phyloP scores from a whole-genome alignment of 2,797 vertebrate species.

The Cephalopachus bancanus region DNA sequence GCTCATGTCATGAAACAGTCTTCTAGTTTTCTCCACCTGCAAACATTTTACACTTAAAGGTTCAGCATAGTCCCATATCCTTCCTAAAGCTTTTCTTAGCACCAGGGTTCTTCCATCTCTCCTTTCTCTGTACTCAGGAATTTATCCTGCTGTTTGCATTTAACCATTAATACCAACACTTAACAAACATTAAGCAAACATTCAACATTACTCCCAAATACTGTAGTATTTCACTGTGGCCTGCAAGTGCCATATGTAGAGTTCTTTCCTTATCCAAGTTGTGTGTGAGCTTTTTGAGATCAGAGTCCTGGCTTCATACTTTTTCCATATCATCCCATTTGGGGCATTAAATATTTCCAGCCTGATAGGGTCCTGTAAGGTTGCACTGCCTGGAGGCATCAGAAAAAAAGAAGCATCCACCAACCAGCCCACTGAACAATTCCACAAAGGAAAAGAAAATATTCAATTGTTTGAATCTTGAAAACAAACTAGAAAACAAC shows the following conservation, averaged over 20 bases:
- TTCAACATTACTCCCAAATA: background rate
- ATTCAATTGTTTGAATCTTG: background rate
- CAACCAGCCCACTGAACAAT: background rate
- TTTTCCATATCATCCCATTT: background rate
- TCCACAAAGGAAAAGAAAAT: background rate
- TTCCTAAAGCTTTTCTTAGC: background rate
- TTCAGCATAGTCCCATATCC: background rate
- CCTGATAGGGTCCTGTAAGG: background rate
- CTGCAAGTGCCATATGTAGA: background rate
- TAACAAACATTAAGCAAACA: background rate
- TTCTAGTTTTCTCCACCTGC: constrained; percentile 13
- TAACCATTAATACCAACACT: background rate
- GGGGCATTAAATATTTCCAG: background rate
- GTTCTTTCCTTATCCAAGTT: background rate
- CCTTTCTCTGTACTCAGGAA: background rate
- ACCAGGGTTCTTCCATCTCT: background rate
- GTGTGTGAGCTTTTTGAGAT: background rate
- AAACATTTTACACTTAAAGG: background rate
- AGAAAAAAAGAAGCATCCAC: background rate
- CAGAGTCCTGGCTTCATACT: background rate
- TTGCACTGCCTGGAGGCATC: background rate
- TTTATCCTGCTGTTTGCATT: background rate
- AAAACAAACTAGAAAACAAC: constrained; percentile 15
- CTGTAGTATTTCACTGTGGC: background rate
- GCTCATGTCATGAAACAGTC: background rate